Evolutionary conservation across 2,888 invertebrate species (phyloP), one percentile per base, ranked within the genome.

Genomic region (Alviniconcha strummeri): DNA sequence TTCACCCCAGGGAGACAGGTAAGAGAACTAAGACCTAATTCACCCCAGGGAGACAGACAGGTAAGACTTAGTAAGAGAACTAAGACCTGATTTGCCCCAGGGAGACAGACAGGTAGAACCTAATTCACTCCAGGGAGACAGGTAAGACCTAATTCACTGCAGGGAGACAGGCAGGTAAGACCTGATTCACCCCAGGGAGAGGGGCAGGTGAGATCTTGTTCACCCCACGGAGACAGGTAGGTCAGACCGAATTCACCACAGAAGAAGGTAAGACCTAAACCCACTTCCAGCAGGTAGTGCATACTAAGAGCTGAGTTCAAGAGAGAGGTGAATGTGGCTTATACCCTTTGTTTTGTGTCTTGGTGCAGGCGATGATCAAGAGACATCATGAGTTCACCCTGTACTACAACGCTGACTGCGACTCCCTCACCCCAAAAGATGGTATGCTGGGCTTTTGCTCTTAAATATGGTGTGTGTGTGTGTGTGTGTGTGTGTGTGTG

Each of bases 341-440:
- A 36, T 36, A 3, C 3, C 36, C 36, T 36, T 36, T 36, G n/a
- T n/a, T 69, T 15, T n/a, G n/a, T 69, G n/a, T 69, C 19, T 81
- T 52, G 64, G 81, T 84, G 57, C 87, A 91, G 91, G 80, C 85
- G 4, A 74, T 90, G 64, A 88, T 89, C n/a, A 90, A 88, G 67
- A 79, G 90, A 60, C 90, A 91, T 83, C 88, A 90, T 79, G 89
- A 89, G 71, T 91, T 89, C 85, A 85, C 88, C 9, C 83, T 90
- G 82, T 78, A 88, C 69, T 89, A 89, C 83, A 91, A 91, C 84
- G 86, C 91, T 11, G 94, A 95, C 86, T 95, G 94, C 90, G 95
- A 95, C 88, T 93, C 93, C 84, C 82, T 91, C 7, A 90, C 93
- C 80, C 95, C 95, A 0, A 88, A 83, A 85, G 81, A 88, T 84